These are phyloP conservation scores for Vidua macroura DNA, from an alignment of 2,113 vertebrate genomes.

Conservation along the genomic window DNA sequence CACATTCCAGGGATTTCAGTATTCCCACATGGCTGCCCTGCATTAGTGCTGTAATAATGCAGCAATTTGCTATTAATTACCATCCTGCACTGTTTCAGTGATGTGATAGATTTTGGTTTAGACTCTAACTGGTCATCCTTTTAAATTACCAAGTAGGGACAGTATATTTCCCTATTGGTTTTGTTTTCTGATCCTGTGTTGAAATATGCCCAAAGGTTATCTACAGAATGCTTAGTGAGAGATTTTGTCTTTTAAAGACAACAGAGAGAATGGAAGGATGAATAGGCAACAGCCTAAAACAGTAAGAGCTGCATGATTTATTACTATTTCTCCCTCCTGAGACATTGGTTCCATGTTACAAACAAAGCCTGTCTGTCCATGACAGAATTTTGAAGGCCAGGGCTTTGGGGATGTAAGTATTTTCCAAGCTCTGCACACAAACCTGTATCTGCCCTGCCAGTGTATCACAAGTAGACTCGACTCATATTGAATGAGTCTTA, in stretches of 20 bases:
- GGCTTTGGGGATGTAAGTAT: not conserved
- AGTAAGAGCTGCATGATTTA: not conserved
- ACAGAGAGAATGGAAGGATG: not conserved
- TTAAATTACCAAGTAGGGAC: not conserved
- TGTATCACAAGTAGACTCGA: fast-evolving
- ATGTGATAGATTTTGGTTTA: not conserved
- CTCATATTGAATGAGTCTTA: not conserved
- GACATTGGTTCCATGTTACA: not conserved
- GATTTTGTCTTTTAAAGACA: not conserved
- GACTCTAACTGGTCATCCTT: not conserved
- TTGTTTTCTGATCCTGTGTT: not conserved
- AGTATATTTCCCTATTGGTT: not conserved
- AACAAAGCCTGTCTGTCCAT: not conserved
- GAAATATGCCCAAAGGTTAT: not conserved
- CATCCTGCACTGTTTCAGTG: not conserved
- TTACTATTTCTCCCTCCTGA: not conserved
- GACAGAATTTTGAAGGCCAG: not conserved
- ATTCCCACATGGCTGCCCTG: not conserved
- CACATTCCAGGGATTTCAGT: not conserved
- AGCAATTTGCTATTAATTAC: conserved; percentile 4
- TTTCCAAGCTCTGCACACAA: not conserved
- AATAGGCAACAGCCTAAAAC: not conserved
- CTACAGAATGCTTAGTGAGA: not conserved
- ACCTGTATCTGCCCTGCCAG: not conserved
- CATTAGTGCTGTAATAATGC: not conserved